These are phyloP conservation scores for Brachyhypopomus occidentalis DNA, from an alignment of 2,113 vertebrate genomes.

Conservation along the genomic window DNA sequence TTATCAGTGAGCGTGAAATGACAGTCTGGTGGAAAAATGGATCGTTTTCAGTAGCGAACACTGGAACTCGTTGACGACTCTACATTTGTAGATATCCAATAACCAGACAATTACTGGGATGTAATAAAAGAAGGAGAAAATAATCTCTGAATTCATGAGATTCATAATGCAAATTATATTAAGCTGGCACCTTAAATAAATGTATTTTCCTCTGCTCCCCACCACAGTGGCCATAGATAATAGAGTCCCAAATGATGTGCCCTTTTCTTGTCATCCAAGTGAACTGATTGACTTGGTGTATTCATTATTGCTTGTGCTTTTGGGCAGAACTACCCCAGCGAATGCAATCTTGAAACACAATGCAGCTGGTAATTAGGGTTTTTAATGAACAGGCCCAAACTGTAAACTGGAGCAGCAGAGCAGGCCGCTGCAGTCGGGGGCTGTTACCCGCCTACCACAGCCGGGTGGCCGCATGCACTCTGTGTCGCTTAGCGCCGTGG, in stretches of 20 bases:
- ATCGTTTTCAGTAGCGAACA: slow-evolving; percentile 64
- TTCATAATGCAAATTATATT: slow-evolving; percentile 83
- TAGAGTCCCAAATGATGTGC: slow-evolving; percentile 68
- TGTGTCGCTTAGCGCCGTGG: not conserved
- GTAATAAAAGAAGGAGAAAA: slow-evolving; percentile 76
- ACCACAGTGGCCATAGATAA: slow-evolving; percentile 76
- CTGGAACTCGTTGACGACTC: slow-evolving; percentile 72
- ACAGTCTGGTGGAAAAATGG: not conserved
- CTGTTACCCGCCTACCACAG: slow-evolving; percentile 49
- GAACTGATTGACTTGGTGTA: slow-evolving; percentile 70
- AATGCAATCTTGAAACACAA: slow-evolving; percentile 61
- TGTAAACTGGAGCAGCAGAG: slow-evolving; percentile 55
- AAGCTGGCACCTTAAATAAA: slow-evolving; percentile 79
- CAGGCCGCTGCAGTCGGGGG: slow-evolving; percentile 26
- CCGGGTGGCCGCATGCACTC: slow-evolving; percentile 1
- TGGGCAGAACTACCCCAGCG: slow-evolving; percentile 47
- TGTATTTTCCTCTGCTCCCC: slow-evolving; percentile 77
- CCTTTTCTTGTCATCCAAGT: slow-evolving; percentile 68
- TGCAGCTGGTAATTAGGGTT: slow-evolving; percentile 63
- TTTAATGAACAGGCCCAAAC: slow-evolving; percentile 62
- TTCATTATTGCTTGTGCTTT: slow-evolving; percentile 50
- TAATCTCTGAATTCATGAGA: slow-evolving; percentile 82
- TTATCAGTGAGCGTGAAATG: not conserved
- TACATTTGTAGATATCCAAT: slow-evolving; percentile 81
- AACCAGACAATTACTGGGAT: slow-evolving; percentile 85